Evolutionary conservation across 2,113 vertebrate genomes (phyloP), one percentile per base, ranked within the genome.

Genomic region (Echinops telfairi): DNA sequence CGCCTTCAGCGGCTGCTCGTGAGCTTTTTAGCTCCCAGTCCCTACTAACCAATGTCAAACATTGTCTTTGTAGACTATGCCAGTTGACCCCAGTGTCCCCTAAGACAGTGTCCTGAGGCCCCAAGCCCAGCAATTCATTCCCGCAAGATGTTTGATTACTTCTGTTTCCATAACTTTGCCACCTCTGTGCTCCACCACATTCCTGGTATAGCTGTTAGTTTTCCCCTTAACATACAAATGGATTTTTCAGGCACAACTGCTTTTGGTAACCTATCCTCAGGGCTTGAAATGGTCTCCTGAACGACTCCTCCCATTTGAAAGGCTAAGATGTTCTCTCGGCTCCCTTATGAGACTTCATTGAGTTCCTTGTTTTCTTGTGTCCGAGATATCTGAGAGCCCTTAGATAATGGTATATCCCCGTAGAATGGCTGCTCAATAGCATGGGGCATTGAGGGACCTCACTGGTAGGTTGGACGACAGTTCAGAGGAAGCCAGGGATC

Each of bases 301-400:
- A 53, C 91, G 85, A 29, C 12, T 86, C 77, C 84, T 88, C 92
- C 29, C 29, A 25, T 70, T 82, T 47, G 25, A 84, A 92, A 90
- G 23, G 0, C 9, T 4, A 87, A 3, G 58, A 31, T 36, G 29
- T 62, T 64, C 57, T 64, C 57, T 64, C 31, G 14, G 11, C 77
- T 79, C 58, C 47, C 70, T 91, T 83, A n/a, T 43, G 43, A 83
- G 25, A n/a, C n/a, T 36, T 0, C 23, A 36, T 31, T 64, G 40
- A 40, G 27, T 60, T 66, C 58, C 23, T 88, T 78, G 5, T 53
- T 57, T 40, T 76, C 58, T n/a, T 86, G 6, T 40, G 25, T 68
- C 40, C 73, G 12, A 60, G 40, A 4, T 76, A 20, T 38, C 79
- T 29, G 58, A 70, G 31, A 16, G 29, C 47, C 58, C 71, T 70